phyloP scores from a whole-genome alignment of 2,888 invertebrate species.

The Cataglyphis livida region DNA sequence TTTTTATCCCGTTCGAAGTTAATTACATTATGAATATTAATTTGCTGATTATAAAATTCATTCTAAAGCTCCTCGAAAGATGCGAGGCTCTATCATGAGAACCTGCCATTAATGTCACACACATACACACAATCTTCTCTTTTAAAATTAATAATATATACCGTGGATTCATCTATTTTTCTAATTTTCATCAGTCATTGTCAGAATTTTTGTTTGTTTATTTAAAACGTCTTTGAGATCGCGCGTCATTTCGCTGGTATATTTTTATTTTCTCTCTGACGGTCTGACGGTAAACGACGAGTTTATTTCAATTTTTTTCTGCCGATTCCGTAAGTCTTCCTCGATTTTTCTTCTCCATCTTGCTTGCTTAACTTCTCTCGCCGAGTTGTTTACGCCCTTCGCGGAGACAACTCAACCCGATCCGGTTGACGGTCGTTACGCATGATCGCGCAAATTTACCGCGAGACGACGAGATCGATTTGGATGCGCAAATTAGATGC shows the following conservation, averaged over 20 bases:
- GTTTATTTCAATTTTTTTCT: conserved; percentile 10
- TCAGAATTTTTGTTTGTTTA: not conserved
- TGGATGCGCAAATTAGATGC: conserved; percentile 43
- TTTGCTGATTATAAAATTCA: conserved; percentile 23
- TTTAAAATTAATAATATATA: not conserved
- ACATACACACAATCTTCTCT: too few relatives aligned
- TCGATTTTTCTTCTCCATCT: conserved; percentile 9
- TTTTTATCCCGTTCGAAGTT: conserved; percentile 25
- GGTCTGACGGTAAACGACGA: not conserved
- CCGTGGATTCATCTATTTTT: not conserved
- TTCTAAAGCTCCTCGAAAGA: not conserved
- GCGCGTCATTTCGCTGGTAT: not conserved
- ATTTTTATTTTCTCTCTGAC: conserved; percentile 11
- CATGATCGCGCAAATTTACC: conserved; percentile 40
- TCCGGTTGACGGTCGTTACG: conserved; percentile 44
- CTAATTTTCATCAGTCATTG: not conserved
- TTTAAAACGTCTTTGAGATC: conserved; percentile 2
- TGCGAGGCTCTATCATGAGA: not conserved
- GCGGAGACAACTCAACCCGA: conserved; percentile 8
- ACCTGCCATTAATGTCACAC: not conserved
- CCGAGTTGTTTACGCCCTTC: conserved; percentile 46
- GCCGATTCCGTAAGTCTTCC: not conserved
- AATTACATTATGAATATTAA: conserved; percentile 33
- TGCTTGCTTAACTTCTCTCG: not conserved
- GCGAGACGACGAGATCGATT: conserved; percentile 36